Conservation (phyloP, 2,797 vertebrate genomes). For the Chrysolophus pictus region DNA sequence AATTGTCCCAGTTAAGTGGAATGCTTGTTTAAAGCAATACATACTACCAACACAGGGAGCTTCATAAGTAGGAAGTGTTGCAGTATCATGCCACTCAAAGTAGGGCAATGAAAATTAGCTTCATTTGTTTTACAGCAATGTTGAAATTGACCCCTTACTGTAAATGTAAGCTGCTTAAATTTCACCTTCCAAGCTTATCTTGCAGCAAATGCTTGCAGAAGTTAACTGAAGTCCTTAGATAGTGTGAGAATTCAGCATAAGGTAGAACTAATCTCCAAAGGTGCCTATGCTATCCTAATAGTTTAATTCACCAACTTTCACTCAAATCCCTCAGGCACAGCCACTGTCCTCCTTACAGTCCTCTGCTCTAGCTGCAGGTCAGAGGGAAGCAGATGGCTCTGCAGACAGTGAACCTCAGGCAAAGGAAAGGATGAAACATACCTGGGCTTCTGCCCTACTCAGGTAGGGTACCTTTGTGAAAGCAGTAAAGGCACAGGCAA, state of each 20-base stretch:
- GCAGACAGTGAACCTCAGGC: not conserved
- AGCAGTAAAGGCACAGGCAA: not conserved
- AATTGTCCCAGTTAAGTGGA: not conserved
- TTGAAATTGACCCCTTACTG: not conserved
- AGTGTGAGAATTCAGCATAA: not conserved
- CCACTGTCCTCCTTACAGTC: rapidly evolving
- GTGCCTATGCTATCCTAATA: not conserved
- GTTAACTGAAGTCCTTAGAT: not conserved
- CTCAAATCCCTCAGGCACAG: not conserved
- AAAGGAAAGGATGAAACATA: not conserved
- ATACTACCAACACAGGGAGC: not conserved
- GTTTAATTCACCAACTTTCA: not conserved
- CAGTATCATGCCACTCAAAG: not conserved
- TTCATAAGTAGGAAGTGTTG: not conserved
- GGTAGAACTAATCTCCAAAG: not conserved
- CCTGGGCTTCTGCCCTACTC: not conserved
- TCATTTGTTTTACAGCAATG: not conserved
- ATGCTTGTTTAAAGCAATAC: not conserved
- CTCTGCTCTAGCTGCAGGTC: not conserved
- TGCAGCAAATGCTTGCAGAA: not conserved
- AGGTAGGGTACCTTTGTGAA: not conserved
- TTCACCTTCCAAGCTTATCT: not conserved
- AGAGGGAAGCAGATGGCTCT: not conserved
- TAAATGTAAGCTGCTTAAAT: not conserved
- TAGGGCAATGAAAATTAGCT: not conserved